phyloP scores from a whole-genome alignment of 2,888 invertebrate genomes.

The Drosophila falleni region DNA sequence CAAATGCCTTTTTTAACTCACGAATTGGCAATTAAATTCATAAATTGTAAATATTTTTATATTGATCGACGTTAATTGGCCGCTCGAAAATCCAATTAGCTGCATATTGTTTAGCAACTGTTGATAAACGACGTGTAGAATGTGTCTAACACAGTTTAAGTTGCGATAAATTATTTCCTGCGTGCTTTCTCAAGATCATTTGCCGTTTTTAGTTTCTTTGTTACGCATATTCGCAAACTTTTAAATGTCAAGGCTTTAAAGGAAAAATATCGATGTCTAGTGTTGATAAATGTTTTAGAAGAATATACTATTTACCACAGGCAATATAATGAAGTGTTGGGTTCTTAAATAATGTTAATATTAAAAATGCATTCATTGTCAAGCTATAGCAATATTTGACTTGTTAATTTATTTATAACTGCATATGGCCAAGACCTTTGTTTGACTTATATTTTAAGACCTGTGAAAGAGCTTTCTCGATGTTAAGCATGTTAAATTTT shows the following conservation, averaged over 20 bases:
- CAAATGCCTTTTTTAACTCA: slow-evolving; percentile 36
- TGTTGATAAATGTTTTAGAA: slow-evolving; percentile 9
- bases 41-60: slow-evolving; percentile 51
- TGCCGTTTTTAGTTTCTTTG: background rate
- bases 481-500: background rate
- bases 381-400: slow-evolving; percentile 1
- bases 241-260: slow-evolving; percentile 1
- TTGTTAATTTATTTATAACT: slow-evolving; percentile 5
- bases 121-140: slow-evolving; percentile 17
- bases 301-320: too few species aligned
- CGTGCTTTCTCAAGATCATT: slow-evolving; percentile 2
- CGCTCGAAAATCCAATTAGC: slow-evolving; percentile 46
- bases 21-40: slow-evolving; percentile 65
- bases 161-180: background rate
- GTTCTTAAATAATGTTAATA: background rate
- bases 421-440: slow-evolving; percentile 3
- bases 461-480: slow-evolving; percentile 5
- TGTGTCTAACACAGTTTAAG: background rate
- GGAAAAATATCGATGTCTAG: background rate
- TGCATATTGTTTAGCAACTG: slow-evolving; percentile 10
- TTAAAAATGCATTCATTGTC: background rate
- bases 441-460: background rate
- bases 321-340: background rate
- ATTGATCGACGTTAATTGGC: slow-evolving; percentile 68
- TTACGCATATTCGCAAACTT: slow-evolving; percentile 9